phyloP scores from a whole-genome alignment of 2,888 invertebrate genomes.

The Neoascia interrupta region DNA sequence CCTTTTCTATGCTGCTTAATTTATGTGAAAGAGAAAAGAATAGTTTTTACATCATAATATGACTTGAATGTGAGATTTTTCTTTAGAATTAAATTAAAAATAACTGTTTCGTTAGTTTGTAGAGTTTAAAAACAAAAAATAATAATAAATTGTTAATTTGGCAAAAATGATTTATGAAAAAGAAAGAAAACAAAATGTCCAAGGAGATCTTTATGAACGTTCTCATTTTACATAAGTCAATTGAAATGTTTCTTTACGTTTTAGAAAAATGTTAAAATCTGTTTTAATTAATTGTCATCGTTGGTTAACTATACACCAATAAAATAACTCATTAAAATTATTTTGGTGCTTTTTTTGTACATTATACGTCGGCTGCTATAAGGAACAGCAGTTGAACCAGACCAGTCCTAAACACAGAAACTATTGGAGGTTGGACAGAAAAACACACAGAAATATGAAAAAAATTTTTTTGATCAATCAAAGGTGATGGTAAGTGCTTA shows the following conservation, averaged over 20 bases:
- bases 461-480: too few relatives aligned
- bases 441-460: too few relatives aligned
- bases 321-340: slow-evolving; percentile 48
- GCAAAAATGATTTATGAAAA: slow-evolving; percentile 26
- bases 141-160: slow-evolving; percentile 20
- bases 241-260: slow-evolving; percentile 19
- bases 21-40: not conserved
- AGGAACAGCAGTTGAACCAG: too few relatives aligned
- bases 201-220: slow-evolving; percentile 13
- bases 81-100: slow-evolving; percentile 1
- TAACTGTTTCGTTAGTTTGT: slow-evolving; percentile 21
- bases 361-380: too few relatives aligned
- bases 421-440: too few relatives aligned
- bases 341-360: too few relatives aligned
- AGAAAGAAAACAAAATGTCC: slow-evolving; percentile 1
- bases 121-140: too few relatives aligned
- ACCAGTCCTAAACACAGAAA: too few relatives aligned
- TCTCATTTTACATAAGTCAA: slow-evolving; percentile 7
- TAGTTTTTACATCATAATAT: not conserved
- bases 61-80: slow-evolving; percentile 14
- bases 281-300: slow-evolving; percentile 38
- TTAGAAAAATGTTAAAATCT: slow-evolving; percentile 44
- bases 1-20: slow-evolving; percentile 1
- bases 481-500: too few relatives aligned
- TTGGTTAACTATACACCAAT: slow-evolving; percentile 45